Conservation (phyloP, 1,140 invertebrate species). For the Papilio helenus region DNA sequence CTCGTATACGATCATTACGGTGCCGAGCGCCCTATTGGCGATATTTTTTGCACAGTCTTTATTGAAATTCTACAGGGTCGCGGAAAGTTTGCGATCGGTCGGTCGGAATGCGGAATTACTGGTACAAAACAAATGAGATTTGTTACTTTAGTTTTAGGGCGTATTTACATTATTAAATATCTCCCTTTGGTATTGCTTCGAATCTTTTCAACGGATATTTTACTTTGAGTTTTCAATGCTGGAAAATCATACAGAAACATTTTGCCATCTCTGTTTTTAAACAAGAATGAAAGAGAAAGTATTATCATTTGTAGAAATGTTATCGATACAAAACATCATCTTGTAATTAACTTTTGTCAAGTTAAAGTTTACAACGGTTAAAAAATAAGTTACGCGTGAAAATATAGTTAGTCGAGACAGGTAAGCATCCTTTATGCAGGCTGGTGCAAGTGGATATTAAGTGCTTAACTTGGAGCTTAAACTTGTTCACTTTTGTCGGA, state of each 20-base stretch:
- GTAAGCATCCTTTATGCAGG: constrained; percentile 27
- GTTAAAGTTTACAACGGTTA: background rate
- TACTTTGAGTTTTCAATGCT: background rate
- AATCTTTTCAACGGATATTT: background rate
- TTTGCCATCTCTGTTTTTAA: no score
- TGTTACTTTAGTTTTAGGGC: constrained; percentile 32
- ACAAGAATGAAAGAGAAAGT: no score
- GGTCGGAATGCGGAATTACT: constrained; percentile 49
- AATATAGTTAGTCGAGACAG: constrained; percentile 8
- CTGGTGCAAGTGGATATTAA: constrained; percentile 20
- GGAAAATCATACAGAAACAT: no score
- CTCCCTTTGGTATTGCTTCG: background rate
- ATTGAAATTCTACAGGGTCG: constrained; percentile 73
- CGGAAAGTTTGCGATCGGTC: constrained; percentile 61
- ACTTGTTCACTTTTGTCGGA: constrained; percentile 1
- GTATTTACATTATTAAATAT: background rate
- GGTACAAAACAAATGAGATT: constrained; percentile 46
- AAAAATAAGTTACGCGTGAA: constrained; percentile 17
- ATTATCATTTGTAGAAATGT: no score
- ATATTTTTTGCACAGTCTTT: constrained; percentile 72
- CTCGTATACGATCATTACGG: constrained; percentile 54
- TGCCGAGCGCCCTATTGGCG: constrained; percentile 47
- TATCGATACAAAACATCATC: no score
- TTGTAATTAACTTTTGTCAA: background rate
- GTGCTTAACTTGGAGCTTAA: constrained; percentile 22